These are phyloP conservation scores for Myxocyprinus asiaticus DNA, from an alignment of 2,113 vertebrate species.

Conservation along the genomic window DNA sequence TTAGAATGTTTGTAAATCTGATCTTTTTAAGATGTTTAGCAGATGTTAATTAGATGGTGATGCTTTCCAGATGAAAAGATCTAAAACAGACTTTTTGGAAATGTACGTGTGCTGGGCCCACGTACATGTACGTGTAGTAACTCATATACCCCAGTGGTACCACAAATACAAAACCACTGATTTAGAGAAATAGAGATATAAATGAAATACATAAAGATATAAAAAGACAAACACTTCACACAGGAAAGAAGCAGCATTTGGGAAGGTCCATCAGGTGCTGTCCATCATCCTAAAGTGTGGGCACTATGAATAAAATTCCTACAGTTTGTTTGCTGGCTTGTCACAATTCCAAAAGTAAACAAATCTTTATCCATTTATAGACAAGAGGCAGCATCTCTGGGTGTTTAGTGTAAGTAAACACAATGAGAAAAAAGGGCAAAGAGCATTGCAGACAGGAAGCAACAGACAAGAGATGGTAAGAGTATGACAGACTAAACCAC, in stretches of 20 bases:
- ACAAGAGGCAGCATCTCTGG: neutral
- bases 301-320: slow-evolving; percentile 22
- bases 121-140: too few relatives aligned
- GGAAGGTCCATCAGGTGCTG: neutral
- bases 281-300: neutral
- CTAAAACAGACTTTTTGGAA: too few relatives aligned
- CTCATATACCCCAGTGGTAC: too few relatives aligned
- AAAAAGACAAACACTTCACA: slow-evolving; percentile 2
- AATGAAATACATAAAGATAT: neutral
- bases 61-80: too few relatives aligned
- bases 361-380: slow-evolving; percentile 18
- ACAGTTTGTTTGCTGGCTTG: slow-evolving; percentile 1
- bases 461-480: slow-evolving; percentile 12
- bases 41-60: too few relatives aligned
- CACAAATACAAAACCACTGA: too few relatives aligned
- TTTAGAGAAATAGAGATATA: neutral
- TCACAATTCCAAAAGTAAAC: slow-evolving; percentile 18
- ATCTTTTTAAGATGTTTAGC: too few relatives aligned
- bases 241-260: neutral
- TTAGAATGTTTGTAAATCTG: too few relatives aligned
- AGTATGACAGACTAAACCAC: slow-evolving; percentile 11
- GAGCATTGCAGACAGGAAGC: neutral
- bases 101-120: too few relatives aligned
- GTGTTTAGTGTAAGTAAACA: neutral
- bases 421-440: neutral